Evolutionary conservation across 2,797 vertebrate species (phyloP).

Genomic region (Hafferia zeledoni): DNA sequence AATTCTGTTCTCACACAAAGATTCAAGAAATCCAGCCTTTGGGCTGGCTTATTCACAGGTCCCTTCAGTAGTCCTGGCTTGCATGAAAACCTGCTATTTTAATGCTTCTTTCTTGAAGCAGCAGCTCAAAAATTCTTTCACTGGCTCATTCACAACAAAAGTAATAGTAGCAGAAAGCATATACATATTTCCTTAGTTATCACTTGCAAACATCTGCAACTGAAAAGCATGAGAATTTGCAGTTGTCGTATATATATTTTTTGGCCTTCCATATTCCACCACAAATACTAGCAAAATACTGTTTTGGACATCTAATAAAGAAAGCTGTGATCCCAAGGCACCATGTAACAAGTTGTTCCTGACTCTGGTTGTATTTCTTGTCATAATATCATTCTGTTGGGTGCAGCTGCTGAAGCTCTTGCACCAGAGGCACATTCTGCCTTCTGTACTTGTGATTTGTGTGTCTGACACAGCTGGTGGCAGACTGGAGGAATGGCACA

Average conservation of each 20-base stretch:
- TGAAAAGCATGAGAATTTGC: background rate
- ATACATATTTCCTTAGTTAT: background rate
- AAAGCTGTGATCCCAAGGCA: background rate
- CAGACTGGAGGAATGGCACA: background rate
- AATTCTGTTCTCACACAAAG: background rate
- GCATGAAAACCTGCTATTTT: background rate
- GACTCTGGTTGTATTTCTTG: background rate
- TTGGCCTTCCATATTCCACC: background rate
- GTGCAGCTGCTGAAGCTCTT: background rate
- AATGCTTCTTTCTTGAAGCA: background rate
- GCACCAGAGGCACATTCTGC: background rate
- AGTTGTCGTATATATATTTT: background rate
- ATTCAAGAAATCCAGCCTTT: background rate
- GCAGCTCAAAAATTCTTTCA: background rate
- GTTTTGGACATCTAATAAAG: background rate
- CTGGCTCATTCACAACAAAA: background rate
- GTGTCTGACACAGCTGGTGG: background rate
- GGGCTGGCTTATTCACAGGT: background rate
- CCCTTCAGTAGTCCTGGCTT: background rate
- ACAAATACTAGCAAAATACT: background rate
- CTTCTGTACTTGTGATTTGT: background rate
- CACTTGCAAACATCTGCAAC: background rate
- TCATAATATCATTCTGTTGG: background rate
- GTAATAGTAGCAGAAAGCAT: background rate
- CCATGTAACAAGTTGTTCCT: rapidly evolving